Percentiles rank a stretch among this genome's conserved stretches.
Conservation (phyloP, 2,888 invertebrate genomes). For the Erebia aethiops region DNA sequence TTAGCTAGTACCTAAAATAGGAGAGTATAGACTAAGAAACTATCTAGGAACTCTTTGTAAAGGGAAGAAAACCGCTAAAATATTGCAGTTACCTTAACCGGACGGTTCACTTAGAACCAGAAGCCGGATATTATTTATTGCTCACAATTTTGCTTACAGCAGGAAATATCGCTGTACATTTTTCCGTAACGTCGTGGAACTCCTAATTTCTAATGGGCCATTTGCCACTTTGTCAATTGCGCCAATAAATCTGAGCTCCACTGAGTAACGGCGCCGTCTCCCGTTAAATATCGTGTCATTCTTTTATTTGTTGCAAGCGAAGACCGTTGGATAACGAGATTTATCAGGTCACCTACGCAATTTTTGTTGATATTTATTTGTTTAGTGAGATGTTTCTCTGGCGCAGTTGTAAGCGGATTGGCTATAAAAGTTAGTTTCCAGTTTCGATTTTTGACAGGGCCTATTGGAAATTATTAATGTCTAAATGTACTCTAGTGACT, state of each 20-base stretch:
- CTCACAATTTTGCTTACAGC: constrained; percentile 75
- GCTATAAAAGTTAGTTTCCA: too few species aligned
- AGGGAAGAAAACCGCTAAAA: constrained; percentile 1
- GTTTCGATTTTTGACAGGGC: too few species aligned
- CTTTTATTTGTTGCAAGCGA: constrained; percentile 60
- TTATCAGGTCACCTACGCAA: constrained; percentile 20
- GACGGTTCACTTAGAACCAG: constrained; percentile 1
- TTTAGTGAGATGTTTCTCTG: not conserved
- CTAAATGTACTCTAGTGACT: too few species aligned
- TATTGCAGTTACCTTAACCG: not conserved
- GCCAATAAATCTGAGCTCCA: constrained; percentile 77
- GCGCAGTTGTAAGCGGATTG: too few species aligned
- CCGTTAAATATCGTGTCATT: constrained; percentile 70
- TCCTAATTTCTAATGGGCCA: constrained; percentile 83
- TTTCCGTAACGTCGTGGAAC: constrained; percentile 68
- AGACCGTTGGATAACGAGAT: constrained; percentile 29
- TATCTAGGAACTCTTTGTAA: not conserved
- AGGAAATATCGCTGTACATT: constrained; percentile 77
- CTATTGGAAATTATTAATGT: too few species aligned
- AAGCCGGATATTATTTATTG: constrained; percentile 63
- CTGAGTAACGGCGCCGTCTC: constrained; percentile 74
- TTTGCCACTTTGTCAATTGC: constrained; percentile 84
- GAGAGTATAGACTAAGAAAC: too few species aligned
- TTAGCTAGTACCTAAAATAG: too few species aligned
- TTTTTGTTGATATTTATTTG: constrained; percentile 1